Evolutionary conservation across 2,113 vertebrate species (phyloP), one percentile per base, ranked within the genome.

Genomic region (human (Homo sapiens)): DNA sequence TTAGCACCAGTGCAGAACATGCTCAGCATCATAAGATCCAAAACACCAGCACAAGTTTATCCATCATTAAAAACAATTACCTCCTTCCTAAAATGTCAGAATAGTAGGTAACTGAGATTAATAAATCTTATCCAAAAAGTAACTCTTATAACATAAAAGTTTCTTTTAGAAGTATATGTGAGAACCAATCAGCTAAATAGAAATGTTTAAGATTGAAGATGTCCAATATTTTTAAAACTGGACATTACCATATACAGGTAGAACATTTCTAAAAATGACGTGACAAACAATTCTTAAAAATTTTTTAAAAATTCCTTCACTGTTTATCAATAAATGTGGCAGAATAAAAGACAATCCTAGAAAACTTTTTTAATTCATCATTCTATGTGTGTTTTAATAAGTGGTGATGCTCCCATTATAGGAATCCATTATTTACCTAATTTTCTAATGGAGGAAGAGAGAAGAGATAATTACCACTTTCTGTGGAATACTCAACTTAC

Each of bases 271-370:
- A 38, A 89, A 61, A 95, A 94, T 2, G 68, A 16, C 92, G 22
- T 89, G 85, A 86, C 75, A 83, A 55, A 83, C 86, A 57, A 40
- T 43, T 25, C 82, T 93, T 55, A 97, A 93, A 95, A 97, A 98
- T 85, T 94, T 96, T 98, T 98, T 93, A 1, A 66, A 95, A 97
- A 97, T 91, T 96, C 90, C 95, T 97, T 93, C n/a, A 97, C 94
- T 97, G 55, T 50, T 93, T 97, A 98, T 96, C 92, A 98, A 97
- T 50, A 96, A 97, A 98, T 48, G 96, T 97, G 98, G 98, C 97
- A 98, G 94, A 96, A 91, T 93, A 94, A 76, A 79, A 97, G 98
- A 93, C 25, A 64, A 64, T 64, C 73, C 85, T 89, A 94, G 68
- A 85, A 96, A 94, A 94, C 92, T 59, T 96, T 64, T 89, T 95